These are phyloP conservation scores for Kryptopterus vitreolus DNA, from an alignment of 2,797 vertebrate species.

Conservation along the genomic window DNA sequence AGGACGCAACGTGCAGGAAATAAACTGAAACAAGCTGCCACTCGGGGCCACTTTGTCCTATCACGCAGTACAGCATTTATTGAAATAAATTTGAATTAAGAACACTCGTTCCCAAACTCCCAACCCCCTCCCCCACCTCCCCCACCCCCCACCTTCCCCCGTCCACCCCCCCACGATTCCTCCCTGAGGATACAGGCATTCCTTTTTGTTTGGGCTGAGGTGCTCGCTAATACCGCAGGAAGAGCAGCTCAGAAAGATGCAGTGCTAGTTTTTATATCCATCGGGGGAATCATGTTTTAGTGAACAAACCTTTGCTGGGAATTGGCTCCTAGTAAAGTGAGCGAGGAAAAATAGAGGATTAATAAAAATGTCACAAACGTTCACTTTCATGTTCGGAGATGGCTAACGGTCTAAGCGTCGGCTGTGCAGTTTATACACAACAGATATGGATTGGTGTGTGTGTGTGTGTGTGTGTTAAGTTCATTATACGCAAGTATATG, in stretches of 20 bases:
- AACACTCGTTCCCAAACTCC: constrained; percentile 14
- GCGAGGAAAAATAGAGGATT: constrained; percentile 15
- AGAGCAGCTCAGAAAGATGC: constrained; percentile 4
- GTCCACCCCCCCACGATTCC: too few species aligned
- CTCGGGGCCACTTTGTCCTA: constrained; percentile 62
- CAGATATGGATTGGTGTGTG: neutral
- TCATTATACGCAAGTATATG: constrained; percentile 82
- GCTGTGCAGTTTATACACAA: neutral
- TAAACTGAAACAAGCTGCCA: constrained; percentile 70
- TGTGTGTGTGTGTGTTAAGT: too few species aligned
- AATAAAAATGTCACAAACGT: constrained; percentile 29
- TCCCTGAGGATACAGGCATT: constrained; percentile 21
- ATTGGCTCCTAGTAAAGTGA: constrained; percentile 9
- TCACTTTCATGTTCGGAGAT: constrained; percentile 7
- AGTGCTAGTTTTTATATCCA: constrained; percentile 19
- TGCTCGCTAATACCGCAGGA: constrained; percentile 12
- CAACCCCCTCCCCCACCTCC: too few species aligned
- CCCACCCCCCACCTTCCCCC: too few species aligned
- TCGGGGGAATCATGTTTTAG: constrained; percentile 23
- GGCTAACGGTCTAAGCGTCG: neutral
- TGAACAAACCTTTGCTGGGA: constrained; percentile 25
- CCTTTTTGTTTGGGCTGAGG: constrained; percentile 27
- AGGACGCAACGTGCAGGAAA: constrained; percentile 57
- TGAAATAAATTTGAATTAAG: constrained; percentile 44
- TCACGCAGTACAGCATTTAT: constrained; percentile 63